A percentile compares a stretch with the other conserved stretches of the same genome.
phyloP scores from a whole-genome alignment of 2,888 invertebrate genomes.

The Endotricha flammealis region DNA sequence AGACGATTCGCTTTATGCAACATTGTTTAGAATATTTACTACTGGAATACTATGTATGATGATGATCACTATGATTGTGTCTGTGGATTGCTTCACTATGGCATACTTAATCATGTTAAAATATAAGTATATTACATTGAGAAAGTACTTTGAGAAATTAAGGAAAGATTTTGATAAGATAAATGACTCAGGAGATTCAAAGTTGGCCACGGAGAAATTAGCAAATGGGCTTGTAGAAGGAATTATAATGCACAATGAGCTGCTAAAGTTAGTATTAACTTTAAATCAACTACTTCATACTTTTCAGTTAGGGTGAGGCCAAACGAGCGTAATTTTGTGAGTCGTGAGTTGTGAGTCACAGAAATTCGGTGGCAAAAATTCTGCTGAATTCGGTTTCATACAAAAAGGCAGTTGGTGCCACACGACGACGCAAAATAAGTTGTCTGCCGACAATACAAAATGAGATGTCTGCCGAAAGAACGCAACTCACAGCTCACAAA shows the following conservation, averaged over 20 bases:
- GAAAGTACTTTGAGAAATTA: slow-evolving; percentile 51
- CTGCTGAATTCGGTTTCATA: too few species aligned
- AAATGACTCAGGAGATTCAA: slow-evolving; percentile 27
- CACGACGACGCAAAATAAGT: too few species aligned
- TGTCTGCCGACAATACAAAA: too few species aligned
- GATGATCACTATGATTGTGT: slow-evolving; percentile 56
- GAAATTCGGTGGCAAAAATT: too few species aligned
- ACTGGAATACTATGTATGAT: slow-evolving; percentile 43
- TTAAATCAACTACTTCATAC: slow-evolving; percentile 8
- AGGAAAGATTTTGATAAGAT: slow-evolving; percentile 37
- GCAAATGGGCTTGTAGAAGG: slow-evolving; percentile 49
- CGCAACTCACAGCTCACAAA: too few species aligned
- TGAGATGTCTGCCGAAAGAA: too few species aligned
- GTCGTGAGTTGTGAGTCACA: too few species aligned
- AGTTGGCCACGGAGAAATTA: slow-evolving; percentile 39
- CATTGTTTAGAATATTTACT: slow-evolving; percentile 33
- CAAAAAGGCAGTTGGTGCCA: too few species aligned
- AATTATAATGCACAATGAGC: slow-evolving; percentile 54
- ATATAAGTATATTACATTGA: slow-evolving; percentile 61
- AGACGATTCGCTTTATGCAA: slow-evolving; percentile 43
- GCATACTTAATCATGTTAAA: slow-evolving; percentile 56
- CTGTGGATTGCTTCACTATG: slow-evolving; percentile 51
- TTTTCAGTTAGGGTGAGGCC: too few species aligned
- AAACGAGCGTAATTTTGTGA: too few species aligned
- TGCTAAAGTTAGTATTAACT: slow-evolving; percentile 43